phyloP scores from a whole-genome alignment of 2,888 invertebrate genomes.

The Tipula vernalis region DNA sequence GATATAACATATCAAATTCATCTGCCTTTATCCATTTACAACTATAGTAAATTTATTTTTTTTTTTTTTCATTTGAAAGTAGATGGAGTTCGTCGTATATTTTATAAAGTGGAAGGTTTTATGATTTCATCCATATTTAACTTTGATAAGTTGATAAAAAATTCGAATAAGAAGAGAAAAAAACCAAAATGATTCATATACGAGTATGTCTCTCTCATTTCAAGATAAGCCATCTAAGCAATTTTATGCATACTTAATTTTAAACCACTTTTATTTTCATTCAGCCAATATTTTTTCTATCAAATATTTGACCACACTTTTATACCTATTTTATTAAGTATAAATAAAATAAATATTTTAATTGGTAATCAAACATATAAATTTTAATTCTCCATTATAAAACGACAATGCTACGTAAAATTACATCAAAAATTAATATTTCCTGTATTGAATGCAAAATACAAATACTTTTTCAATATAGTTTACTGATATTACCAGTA shows the following conservation, averaged over 20 bases:
- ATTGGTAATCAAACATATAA: not conserved
- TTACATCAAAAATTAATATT: not conserved
- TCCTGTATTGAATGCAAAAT: not conserved
- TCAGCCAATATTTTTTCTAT: not conserved
- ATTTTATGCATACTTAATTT: not conserved
- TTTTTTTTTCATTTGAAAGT: too few relatives aligned
- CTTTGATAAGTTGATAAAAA: too few relatives aligned
- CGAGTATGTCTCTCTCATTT: too few relatives aligned
- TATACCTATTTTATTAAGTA: not conserved
- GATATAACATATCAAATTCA: too few relatives aligned
- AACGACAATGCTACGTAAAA: not conserved
- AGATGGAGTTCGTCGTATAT: too few relatives aligned
- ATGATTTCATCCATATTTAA: too few relatives aligned
- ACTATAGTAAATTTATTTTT: too few relatives aligned
- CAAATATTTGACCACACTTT: not conserved
- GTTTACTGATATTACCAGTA: not conserved
- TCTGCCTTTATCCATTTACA: too few relatives aligned
- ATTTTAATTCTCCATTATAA: not conserved
- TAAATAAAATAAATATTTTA: not conserved
- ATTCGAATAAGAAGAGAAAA: too few relatives aligned
- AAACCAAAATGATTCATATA: too few relatives aligned
- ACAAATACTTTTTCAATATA: not conserved
- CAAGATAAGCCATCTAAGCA: too few relatives aligned
- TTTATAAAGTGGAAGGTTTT: too few relatives aligned
- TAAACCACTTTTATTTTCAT: not conserved